Evolutionary conservation across 1,140 invertebrate species (phyloP).

Genomic region (Drosophila rhopaloa): DNA sequence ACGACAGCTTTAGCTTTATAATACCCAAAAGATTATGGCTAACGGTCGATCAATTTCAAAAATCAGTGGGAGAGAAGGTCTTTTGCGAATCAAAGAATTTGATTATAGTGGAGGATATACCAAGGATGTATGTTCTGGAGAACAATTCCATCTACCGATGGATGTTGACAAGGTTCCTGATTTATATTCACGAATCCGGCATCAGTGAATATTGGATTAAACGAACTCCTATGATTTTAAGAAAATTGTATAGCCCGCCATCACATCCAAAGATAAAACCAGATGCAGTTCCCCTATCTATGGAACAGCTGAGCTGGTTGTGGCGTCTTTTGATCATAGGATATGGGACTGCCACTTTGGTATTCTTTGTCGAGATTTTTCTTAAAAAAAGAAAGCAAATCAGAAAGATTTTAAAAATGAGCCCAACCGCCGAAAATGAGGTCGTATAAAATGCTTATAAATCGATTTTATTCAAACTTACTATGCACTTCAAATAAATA

Average conservation of each 20-base stretch:
- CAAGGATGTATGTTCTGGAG: conserved; percentile 1
- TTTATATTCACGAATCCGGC: background rate
- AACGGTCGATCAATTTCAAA: background rate
- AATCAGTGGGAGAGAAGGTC: background rate
- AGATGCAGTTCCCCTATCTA: background rate
- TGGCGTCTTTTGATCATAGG: conserved; percentile 4
- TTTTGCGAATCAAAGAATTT: conserved; percentile 11
- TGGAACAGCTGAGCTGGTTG: conserved; percentile 15
- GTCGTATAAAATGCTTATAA: no score
- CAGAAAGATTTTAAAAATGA: no score
- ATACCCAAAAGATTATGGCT: background rate
- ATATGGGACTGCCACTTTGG: background rate
- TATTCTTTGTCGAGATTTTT: background rate
- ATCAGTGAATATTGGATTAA: background rate
- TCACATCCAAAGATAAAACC: background rate
- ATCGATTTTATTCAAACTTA: no score
- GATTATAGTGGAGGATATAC: background rate
- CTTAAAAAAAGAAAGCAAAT: no score
- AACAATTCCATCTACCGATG: conserved; percentile 18
- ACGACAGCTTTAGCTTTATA: conserved; percentile 10
- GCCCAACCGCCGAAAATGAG: no score
- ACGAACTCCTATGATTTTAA: fast-evolving
- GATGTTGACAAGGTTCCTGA: conserved; percentile 1
- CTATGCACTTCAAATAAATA: no score
- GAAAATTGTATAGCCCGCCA: background rate